A percentile compares a stretch with the other conserved stretches of the same genome.
Conservation (phyloP, 2,888 invertebrate genomes). For the Allophyes oxyacanthae region DNA sequence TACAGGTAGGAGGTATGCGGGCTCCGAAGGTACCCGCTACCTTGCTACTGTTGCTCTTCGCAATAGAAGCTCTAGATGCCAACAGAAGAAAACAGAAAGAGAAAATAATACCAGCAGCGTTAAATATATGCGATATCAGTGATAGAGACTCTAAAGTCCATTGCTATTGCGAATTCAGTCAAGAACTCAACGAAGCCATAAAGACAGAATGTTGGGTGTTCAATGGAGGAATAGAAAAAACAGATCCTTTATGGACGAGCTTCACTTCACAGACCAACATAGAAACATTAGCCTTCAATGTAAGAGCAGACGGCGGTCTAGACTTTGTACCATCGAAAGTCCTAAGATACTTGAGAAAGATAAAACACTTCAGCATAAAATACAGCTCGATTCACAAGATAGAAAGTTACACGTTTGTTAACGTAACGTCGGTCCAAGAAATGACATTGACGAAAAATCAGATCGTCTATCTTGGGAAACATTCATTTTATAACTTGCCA, state of each 20-base stretch:
- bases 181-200: conserved; percentile 89
- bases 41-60: conserved; percentile 86
- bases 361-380: conserved; percentile 92
- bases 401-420: conserved; percentile 93
- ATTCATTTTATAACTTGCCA: conserved; percentile 93
- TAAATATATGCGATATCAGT: conserved; percentile 89
- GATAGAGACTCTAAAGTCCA: conserved; percentile 89
- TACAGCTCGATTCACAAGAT: conserved; percentile 93
- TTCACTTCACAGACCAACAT: conserved; percentile 93
- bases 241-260: conserved; percentile 92
- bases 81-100: conserved; percentile 84
- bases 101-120: conserved; percentile 70
- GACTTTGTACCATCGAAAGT: conserved; percentile 93
- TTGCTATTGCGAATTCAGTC: conserved; percentile 91
- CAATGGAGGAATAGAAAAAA: conserved; percentile 90
- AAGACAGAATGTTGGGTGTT: conserved; percentile 94
- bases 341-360: conserved; percentile 90
- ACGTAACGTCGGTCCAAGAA: conserved; percentile 91
- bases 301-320: conserved; percentile 91
- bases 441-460: conserved; percentile 92
- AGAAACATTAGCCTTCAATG: conserved; percentile 92
- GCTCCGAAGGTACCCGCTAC: conserved; percentile 85
- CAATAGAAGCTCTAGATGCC: conserved; percentile 84
- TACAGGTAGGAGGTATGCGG: conserved; percentile 88
- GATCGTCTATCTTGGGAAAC: conserved; percentile 91